phyloP scores from a whole-genome alignment of 2,797 vertebrate genomes.

The Hirundo rustica region DNA sequence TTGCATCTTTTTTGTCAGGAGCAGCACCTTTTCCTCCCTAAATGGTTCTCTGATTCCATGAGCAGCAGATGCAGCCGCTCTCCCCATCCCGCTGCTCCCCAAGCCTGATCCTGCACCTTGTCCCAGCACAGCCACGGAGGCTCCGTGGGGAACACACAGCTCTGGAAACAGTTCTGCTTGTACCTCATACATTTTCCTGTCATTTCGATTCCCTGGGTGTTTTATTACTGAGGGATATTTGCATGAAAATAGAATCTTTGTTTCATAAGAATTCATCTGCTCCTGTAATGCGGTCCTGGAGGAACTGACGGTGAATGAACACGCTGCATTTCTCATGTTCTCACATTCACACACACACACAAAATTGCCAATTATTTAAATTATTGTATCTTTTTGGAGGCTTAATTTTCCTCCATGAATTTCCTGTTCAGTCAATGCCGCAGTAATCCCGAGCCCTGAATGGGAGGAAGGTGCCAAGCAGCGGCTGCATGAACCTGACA shows the following conservation, averaged over 20 bases:
- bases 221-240: slow-evolving; percentile 69
- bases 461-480: background rate
- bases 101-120: background rate
- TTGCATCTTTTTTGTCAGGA: background rate
- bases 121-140: background rate
- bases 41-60: background rate
- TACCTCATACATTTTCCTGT: slow-evolving; percentile 57
- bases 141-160: background rate
- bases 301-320: slow-evolving; percentile 61
- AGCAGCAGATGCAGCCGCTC: background rate
- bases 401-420: slow-evolving; percentile 54
- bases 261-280: slow-evolving; percentile 68
- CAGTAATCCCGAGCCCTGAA: background rate
- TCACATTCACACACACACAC: slow-evolving; percentile 33
- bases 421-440: slow-evolving; percentile 44
- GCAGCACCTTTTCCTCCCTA: background rate
- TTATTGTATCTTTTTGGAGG: slow-evolving; percentile 65
- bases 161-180: slow-evolving; percentile 43
- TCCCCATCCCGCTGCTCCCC: background rate
- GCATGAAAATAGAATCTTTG: slow-evolving; percentile 72
- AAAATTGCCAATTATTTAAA: slow-evolving; percentile 69
- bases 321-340: slow-evolving; percentile 45
- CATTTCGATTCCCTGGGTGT: slow-evolving; percentile 56
- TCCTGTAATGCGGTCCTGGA: slow-evolving; percentile 14
- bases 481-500: background rate